Conservation (phyloP, 2,888 invertebrate species). For the Eumacrocentrus americanus region DNA sequence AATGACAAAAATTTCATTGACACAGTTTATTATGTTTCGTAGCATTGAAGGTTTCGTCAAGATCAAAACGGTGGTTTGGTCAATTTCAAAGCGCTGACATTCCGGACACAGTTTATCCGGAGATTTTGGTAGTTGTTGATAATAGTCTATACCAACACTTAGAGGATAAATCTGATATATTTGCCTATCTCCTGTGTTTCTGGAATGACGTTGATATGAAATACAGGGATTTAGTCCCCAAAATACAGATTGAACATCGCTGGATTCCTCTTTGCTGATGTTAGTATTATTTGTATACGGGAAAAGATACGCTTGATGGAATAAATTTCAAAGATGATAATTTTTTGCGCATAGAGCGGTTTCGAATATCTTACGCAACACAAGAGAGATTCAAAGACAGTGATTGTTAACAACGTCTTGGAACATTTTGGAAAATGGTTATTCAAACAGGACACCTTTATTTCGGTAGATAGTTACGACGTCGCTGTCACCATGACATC, state of each 20-base stretch:
- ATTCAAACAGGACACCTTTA: not conserved
- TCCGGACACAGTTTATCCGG: too few relatives aligned
- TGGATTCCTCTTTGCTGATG: slow-evolving; percentile 26
- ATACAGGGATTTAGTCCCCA: slow-evolving; percentile 28
- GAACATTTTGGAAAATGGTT: slow-evolving; percentile 9
- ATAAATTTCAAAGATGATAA: not conserved
- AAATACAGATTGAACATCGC: too few relatives aligned
- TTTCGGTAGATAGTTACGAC: slow-evolving; percentile 22
- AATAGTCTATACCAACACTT: slow-evolving; percentile 11
- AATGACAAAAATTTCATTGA: not conserved
- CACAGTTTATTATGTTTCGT: not conserved
- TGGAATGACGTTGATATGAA: slow-evolving; percentile 34
- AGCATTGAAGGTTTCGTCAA: not conserved
- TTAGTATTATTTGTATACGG: not conserved
- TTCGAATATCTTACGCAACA: slow-evolving; percentile 19
- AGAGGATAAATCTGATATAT: not conserved
- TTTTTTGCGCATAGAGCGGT: slow-evolving; percentile 11
- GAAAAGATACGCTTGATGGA: not conserved
- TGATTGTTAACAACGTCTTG: slow-evolving; percentile 7
- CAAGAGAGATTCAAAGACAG: not conserved
- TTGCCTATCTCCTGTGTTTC: slow-evolving; percentile 30
- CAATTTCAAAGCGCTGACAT: not conserved
- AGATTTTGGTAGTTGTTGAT: slow-evolving; percentile 31
- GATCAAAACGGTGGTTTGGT: not conserved
- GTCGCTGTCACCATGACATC: slow-evolving; percentile 28